Evolutionary conservation across 1,140 invertebrate species (phyloP), one percentile per base, ranked within the genome.

Genomic region (Eriocheir sinensis): DNA sequence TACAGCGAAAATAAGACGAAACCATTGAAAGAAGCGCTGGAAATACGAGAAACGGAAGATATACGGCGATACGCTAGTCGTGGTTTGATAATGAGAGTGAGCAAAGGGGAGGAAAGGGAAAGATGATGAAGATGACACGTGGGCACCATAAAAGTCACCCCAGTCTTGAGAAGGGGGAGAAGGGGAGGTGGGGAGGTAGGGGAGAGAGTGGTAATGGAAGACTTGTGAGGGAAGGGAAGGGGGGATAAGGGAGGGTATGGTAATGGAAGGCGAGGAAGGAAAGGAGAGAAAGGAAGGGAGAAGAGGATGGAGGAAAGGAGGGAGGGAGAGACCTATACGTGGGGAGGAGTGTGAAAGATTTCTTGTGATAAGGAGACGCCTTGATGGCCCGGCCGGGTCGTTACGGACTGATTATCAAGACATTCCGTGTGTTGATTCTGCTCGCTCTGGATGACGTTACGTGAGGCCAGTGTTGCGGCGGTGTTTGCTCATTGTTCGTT

Each of bases 121-220:
- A 89, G 86, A 93, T 88, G 86, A 88, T 93, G 92, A 88, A 93
- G 92, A 93, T 40, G 92, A 36, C 85, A 86, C 30, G 86, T n/a
- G 36, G 38, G 34, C 53, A 48, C 21, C 83, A 89, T 93, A 89
- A 93, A 93, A 89, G 92, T 93, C 92, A 88, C 53, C 40, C 85
- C n/a, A 80, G 92, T 85, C 85, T 72, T 72, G 89, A 89, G 92
- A 79, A 40, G 92, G 34, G 27, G 21, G 90, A 30, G 36, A 80
- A 92, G 17, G 38, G 41, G 9, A n/a, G n/a, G 3, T 32, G 1
- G 36, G 85, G 15, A 15, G 38, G 21, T 4, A 3, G 2, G 41
- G 9, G 9, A n/a, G 91, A 40, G 92, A 48, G 27, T 40, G 90
- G 38, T 79, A 80, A 92, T 32, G 38, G 41, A 30, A n/a, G n/a